Conservation (phyloP, 2,888 invertebrate species). For the Taphrorychus bicolor region DNA sequence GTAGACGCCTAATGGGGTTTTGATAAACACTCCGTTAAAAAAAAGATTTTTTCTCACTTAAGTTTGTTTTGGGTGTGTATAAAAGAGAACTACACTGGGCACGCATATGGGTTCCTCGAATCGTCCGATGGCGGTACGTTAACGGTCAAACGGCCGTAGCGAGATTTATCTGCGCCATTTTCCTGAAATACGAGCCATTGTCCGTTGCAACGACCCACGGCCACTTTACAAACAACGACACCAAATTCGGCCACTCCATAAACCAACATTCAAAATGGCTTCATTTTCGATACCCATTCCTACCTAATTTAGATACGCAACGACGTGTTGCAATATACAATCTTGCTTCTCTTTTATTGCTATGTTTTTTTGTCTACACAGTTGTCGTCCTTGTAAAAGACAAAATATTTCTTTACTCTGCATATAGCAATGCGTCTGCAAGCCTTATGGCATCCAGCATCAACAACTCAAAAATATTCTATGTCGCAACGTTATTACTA, state of each 20-base stretch:
- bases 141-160: conserved; percentile 36
- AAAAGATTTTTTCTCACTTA: not conserved
- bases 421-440: too few relatives aligned
- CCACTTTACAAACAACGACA: conserved; percentile 60
- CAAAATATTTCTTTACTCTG: too few relatives aligned
- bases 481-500: too few relatives aligned
- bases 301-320: conserved; percentile 53
- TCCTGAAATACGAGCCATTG: conserved; percentile 59
- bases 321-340: too few relatives aligned
- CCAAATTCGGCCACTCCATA: conserved; percentile 62
- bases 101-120: conserved; percentile 38
- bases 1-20: not conserved
- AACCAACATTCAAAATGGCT: conserved; percentile 61
- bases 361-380: too few relatives aligned
- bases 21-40: not conserved
- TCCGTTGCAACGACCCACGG: conserved; percentile 56
- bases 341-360: too few relatives aligned
- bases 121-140: conserved; percentile 31
- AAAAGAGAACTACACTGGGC: not conserved
- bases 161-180: conserved; percentile 57
- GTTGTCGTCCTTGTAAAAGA: too few relatives aligned
- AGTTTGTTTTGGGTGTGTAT: not conserved
- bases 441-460: too few relatives aligned
- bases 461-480: too few relatives aligned
- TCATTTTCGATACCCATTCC: conserved; percentile 57